Percentiles rank a stretch among this genome's conserved stretches.
Conservation (phyloP, 2,797 vertebrate species). For the Chrosomus eos region DNA sequence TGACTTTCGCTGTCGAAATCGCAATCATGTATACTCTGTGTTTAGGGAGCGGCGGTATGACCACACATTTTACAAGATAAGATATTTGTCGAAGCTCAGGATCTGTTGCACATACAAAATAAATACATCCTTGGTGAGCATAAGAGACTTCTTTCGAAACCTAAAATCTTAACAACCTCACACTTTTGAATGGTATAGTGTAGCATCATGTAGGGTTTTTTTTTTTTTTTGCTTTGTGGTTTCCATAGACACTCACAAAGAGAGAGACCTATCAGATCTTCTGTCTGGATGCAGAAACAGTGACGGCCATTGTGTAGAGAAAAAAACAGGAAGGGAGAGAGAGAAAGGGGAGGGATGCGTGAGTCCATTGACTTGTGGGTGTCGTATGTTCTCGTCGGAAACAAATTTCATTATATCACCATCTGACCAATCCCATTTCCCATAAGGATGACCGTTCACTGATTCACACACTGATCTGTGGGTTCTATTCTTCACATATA, state of each 20-base stretch:
- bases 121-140: background rate
- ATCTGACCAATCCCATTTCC: constrained; percentile 63
- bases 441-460: constrained; percentile 49
- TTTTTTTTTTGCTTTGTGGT: constrained; percentile 18
- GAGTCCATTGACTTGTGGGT: constrained; percentile 46
- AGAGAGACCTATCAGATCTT: constrained; percentile 40
- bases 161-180: background rate
- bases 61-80: too few species aligned
- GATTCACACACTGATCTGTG: constrained; percentile 52
- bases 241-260: constrained; percentile 35
- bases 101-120: background rate
- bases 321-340: constrained; percentile 40
- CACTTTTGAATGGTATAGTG: background rate
- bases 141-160: background rate
- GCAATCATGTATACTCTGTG: too few species aligned
- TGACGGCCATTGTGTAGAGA: constrained; percentile 39
- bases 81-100: too few species aligned
- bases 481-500: constrained; percentile 3
- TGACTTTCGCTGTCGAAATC: too few species aligned
- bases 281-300: constrained; percentile 36
- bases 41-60: too few species aligned
- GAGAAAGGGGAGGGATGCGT: constrained; percentile 44
- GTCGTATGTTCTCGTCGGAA: constrained; percentile 65
- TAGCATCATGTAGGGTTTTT: background rate
- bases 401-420: constrained; percentile 74